Evolutionary conservation across 2,888 invertebrate genomes (phyloP).

Genomic region (Drosophila aldrichi): DNA sequence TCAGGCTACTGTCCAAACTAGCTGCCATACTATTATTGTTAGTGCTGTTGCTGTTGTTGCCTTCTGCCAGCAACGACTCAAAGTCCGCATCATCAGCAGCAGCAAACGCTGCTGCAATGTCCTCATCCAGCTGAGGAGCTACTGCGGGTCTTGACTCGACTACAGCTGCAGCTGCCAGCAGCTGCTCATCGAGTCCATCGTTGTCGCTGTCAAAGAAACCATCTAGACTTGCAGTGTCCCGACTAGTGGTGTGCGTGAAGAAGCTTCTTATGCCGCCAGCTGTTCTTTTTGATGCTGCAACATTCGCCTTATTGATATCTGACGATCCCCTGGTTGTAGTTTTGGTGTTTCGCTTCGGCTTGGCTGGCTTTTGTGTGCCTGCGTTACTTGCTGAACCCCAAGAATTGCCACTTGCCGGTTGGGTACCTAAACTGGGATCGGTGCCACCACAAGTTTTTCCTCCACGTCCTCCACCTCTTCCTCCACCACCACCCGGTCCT

Average conservation of each 20-base stretch:
- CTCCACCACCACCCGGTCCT: constrained; percentile 6
- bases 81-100: constrained; percentile 73
- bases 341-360: constrained; percentile 9
- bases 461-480: neutral
- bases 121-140: constrained; percentile 43
- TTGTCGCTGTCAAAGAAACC: constrained; percentile 77
- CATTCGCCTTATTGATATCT: constrained; percentile 12
- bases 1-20: constrained; percentile 45
- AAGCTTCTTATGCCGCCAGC: constrained; percentile 56
- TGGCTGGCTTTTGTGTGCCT: constrained; percentile 12
- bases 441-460: neutral
- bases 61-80: constrained; percentile 55
- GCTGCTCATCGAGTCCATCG: constrained; percentile 81
- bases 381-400: constrained; percentile 6
- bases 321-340: neutral
- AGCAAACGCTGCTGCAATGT: constrained; percentile 76
- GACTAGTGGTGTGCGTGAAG: constrained; percentile 47
- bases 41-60: neutral
- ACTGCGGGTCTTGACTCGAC: constrained; percentile 27
- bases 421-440: neutral
- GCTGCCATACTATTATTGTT: neutral
- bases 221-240: constrained; percentile 39
- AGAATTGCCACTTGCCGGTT: neutral
- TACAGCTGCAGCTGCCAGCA: constrained; percentile 56
- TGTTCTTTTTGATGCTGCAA: constrained; percentile 5